These are phyloP conservation scores for Colinus virginianus DNA, from an alignment of 2,113 vertebrate species.

Conservation along the genomic window DNA sequence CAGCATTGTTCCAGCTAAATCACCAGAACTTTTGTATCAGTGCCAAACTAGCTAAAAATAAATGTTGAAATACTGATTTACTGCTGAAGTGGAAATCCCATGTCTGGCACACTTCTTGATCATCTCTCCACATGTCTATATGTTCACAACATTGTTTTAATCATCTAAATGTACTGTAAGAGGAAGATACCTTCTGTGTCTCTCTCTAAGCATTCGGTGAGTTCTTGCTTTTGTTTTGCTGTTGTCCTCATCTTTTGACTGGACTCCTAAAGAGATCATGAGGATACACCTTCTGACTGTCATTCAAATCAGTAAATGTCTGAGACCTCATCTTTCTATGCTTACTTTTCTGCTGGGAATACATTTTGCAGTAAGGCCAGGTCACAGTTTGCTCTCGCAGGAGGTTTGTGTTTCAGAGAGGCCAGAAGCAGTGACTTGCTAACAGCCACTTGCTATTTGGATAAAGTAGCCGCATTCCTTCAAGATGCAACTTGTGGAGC, in stretches of 20 bases:
- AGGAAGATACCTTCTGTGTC: neutral
- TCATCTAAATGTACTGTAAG: neutral
- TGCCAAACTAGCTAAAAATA: neutral
- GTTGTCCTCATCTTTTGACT: neutral
- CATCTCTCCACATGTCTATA: neutral
- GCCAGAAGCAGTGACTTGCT: neutral
- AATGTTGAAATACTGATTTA: neutral
- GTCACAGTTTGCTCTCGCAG: neutral
- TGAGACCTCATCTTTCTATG: neutral
- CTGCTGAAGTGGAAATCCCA: neutral
- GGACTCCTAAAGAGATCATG: neutral
- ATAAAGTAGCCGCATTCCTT: neutral
- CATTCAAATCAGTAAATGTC: neutral
- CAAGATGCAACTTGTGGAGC: neutral
- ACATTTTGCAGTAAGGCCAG: neutral
- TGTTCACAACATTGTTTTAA: neutral
- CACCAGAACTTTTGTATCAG: neutral
- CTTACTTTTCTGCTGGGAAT: neutral
- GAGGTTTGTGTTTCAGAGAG: neutral
- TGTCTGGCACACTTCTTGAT: neutral
- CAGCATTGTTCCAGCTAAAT: neutral
- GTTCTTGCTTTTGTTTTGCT: neutral
- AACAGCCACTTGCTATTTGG: neutral
- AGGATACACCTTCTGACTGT: neutral
- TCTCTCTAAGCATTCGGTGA: neutral